Base-by-base conservation (phyloP, 1,140 invertebrate species). In the Pteromalus puparum region DNA sequence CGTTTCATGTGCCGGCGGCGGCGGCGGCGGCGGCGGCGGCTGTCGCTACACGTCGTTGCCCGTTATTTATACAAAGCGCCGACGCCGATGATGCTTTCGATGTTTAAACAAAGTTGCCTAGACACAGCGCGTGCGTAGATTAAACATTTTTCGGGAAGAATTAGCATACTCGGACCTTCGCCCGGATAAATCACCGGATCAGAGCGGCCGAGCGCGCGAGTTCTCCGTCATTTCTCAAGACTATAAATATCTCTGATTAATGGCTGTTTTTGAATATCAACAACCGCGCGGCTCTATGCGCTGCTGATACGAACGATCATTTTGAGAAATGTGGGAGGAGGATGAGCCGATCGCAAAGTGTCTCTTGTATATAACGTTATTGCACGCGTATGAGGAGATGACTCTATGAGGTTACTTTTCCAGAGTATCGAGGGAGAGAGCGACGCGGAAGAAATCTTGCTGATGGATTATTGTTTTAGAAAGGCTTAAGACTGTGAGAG, bases 241-340 rank as follows among this genome's bases (percentile, higher is more conserved):
- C 83, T 81, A 85, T 85, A 85, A 85, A 85, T 85, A 85, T 85
- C 79, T 0, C 83, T 85, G 83, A 81, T 85, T 81, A 77, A 85
- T 85, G 73, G 73, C 70, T 81, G 53, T 77, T 85, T 85, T 85
- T 61, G 78, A 85, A 85, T 85, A 85, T 85, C 77, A 85, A 84
- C 82, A 74, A 74, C 75, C 80, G 80, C n/a, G 28, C 30, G 72
- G 72, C 30, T 30, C 2, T 0, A 70, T 28, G 42, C 34, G 74
- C 24, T 34, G 67, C 79, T 72, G 65, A 42, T 15, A 48, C 26
- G 26, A 46, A 38, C 38, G 70, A 85, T 82, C 48, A 30, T 42
- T 26, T 75, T 18, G 26, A 73, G n/a, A 26, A 53, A 48, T 30
- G 26, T 6, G 24, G 18, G 53, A 68, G 61, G 13, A 9, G 24